Conservation (phyloP, 1,140 invertebrate species). For the Leucophenga varia region DNA sequence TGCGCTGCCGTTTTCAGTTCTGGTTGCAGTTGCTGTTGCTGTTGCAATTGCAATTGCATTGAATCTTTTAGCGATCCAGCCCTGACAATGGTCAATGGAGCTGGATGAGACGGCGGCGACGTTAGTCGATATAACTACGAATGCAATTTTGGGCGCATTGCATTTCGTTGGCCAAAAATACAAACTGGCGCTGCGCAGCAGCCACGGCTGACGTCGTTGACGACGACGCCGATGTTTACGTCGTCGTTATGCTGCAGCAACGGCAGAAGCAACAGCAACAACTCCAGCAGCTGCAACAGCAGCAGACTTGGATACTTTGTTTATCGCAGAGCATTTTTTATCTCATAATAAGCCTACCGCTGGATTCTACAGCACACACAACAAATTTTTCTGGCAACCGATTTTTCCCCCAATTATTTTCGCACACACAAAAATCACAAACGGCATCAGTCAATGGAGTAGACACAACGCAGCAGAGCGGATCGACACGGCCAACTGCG, state of each 20-base stretch:
- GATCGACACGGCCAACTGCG: conserved; percentile 43
- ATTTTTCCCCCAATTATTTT: conserved; percentile 50
- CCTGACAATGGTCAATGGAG: conserved; percentile 4
- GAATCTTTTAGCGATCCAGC: conserved; percentile 6
- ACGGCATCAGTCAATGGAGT: conserved; percentile 48
- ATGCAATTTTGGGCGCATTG: conserved; percentile 32
- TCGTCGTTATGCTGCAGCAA: conserved; percentile 16
- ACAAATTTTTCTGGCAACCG: conserved; percentile 23
- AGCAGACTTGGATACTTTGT: too few species aligned
- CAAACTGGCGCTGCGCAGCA: conserved; percentile 6
- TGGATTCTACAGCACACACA: conserved; percentile 18
- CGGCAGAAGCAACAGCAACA: conserved; percentile 10
- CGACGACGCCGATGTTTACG: background rate
- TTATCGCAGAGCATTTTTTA: conserved; percentile 45
- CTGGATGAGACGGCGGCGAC: conserved; percentile 10
- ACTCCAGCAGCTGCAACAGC: conserved; percentile 22
- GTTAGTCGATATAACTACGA: conserved; percentile 39
- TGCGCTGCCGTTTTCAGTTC: background rate
- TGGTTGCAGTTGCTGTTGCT: background rate
- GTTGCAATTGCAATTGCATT: background rate
- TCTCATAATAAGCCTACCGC: conserved; percentile 49
- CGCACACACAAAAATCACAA: conserved; percentile 27
- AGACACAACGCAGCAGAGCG: conserved; percentile 48
- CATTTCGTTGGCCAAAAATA: background rate
- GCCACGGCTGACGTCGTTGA: background rate